phyloP scores from a whole-genome alignment of 2,797 vertebrate genomes.

The Megalops cyprinoides region DNA sequence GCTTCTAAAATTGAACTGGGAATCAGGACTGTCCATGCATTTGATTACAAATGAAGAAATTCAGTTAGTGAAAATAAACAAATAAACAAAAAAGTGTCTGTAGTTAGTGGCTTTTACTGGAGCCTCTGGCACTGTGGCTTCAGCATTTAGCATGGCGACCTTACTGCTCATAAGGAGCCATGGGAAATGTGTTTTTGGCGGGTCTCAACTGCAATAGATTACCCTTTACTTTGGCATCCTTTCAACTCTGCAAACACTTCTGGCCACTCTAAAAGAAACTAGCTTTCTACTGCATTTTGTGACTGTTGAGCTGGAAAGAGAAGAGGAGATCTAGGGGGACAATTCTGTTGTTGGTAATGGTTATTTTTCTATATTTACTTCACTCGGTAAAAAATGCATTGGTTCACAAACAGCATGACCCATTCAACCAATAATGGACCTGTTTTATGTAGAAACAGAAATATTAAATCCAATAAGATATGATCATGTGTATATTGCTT shows the following conservation, averaged over 20 bases:
- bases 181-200: constrained; percentile 14
- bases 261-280: background rate
- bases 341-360: background rate
- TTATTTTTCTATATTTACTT: background rate
- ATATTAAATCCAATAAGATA: background rate
- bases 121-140: background rate
- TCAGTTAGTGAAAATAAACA: background rate
- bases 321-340: background rate
- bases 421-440: background rate
- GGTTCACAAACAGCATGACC: too few species aligned
- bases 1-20: background rate
- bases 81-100: background rate
- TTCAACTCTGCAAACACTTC: background rate
- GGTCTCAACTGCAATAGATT: background rate
- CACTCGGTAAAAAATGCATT: too few species aligned
- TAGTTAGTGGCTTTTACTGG: constrained; percentile 8
- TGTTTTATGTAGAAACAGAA: too few species aligned
- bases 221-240: constrained; percentile 2
- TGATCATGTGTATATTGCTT: background rate
- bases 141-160: constrained; percentile 9
- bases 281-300: background rate
- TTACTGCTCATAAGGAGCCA: background rate
- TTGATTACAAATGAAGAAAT: background rate
- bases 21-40: background rate
- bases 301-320: constrained; percentile 1